phyloP scores from a whole-genome alignment of 2,797 vertebrate genomes.

The Paramormyrops hopkinsi region DNA sequence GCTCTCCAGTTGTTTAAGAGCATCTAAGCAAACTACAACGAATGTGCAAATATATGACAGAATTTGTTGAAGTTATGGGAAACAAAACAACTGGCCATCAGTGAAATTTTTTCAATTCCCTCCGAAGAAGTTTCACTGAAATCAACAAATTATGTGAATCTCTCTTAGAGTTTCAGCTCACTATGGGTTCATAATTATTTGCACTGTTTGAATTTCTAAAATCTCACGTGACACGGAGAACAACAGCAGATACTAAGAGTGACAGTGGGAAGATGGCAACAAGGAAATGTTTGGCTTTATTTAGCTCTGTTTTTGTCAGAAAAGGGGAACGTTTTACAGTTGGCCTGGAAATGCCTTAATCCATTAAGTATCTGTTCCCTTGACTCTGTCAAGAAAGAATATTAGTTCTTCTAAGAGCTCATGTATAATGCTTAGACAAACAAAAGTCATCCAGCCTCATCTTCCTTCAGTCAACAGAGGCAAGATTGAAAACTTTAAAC shows the following conservation, averaged over 20 bases:
- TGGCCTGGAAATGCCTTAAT: not conserved
- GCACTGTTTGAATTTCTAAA: not conserved
- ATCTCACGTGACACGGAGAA: not conserved
- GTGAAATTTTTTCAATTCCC: not conserved
- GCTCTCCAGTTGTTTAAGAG: not conserved
- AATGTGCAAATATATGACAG: not conserved
- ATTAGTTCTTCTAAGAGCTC: not conserved
- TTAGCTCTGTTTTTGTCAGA: not conserved
- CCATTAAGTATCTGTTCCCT: not conserved
- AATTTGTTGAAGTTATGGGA: not conserved
- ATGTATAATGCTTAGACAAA: not conserved
- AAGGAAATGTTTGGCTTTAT: not conserved
- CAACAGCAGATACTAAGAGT: not conserved
- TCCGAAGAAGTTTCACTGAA: not conserved
- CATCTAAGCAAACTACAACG: not conserved
- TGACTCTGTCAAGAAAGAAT: not conserved
- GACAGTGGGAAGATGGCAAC: not conserved
- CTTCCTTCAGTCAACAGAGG: not conserved
- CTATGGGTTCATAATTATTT: not conserved
- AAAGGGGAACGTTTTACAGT: not conserved
- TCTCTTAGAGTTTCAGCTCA: not conserved
- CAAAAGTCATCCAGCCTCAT: not conserved
- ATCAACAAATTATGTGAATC: not conserved
- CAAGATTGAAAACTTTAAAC: not conserved
- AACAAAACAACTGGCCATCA: not conserved